Base-by-base conservation (phyloP, 2,888 invertebrate genomes). In the Sarcophaga rosellei region DNA sequence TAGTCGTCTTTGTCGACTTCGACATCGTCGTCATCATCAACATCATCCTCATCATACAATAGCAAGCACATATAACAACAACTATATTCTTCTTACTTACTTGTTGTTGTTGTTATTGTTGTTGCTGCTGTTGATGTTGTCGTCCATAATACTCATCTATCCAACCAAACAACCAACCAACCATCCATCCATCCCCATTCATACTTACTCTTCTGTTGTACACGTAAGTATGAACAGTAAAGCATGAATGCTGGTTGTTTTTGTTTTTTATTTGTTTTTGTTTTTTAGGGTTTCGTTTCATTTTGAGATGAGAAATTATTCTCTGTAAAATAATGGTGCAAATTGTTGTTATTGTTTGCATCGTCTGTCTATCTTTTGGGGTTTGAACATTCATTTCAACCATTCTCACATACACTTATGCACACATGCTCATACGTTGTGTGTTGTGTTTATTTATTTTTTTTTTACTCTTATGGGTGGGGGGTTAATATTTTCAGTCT, bases 81-180 rank as follows among this genome's bases (percentile, higher is more conserved):
- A 15, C 53, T 53, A 1, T 53, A 15, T 53, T 15, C 15, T 53
- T 53, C 12, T 4, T 15, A 47, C 66, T 69, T 61, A n/a, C 3
- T 74, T 20, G 62, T 25, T 45, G 63, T 59, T 77, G 10, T 53
- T 68, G 44, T 76, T n/a, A n/a, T n/a, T 44, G 74, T 66, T 59
- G 21, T 45, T 57, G 66, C 72, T 81, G 84, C 77, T 77, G 76
- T 80, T 84, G 79, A 65, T 77, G 81, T 84, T 74, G 84, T 86
- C 86, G 86, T 78, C 86, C 86, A 86, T 86, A 86, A 86, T 84
- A 86, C 86, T 81, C 81, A 86, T 83, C 79, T 79, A 86, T 82
- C 79, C 62, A 83, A 62, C 72, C 84, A 84, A 69, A 11, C 65
- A 66, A 12, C 35, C 66, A 70, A 20, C 68, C 77, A 68, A 69